Evolutionary conservation across 1,140 invertebrate species (phyloP), one percentile per base, ranked within the genome.

Genomic region (Solenopsis invicta): DNA sequence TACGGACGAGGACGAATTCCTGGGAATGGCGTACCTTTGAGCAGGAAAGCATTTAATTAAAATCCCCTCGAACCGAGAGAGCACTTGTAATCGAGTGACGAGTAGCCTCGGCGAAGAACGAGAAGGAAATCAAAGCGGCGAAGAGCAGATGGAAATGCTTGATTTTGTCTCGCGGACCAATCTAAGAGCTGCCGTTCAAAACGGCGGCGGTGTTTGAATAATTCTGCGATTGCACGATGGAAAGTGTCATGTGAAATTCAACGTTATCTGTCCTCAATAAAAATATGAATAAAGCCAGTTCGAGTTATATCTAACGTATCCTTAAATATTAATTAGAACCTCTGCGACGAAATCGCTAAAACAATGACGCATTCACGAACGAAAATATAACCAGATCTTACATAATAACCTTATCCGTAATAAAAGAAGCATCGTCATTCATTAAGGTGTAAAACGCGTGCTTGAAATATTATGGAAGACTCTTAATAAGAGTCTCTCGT

Each of bases 21-120:
- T 59, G 34, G 41, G 78, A 87, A 77, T 71, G 64, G 76, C 16
- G 66, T 24, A 76, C 77, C 78, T 88, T 75, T 64, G 74, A 78
- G 56, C 61, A 67, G 77, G 48, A 45, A 61, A 88, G 89, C 64
- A 86, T 90, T 91, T 90, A 91, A 91, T 91, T 91, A 90, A 88
- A 91, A 86, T 91, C 86, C 81, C 29, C 86, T 90, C 80, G 88
- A 91, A 88, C 13, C 62, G 61, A 82, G 61, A 82, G 81, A 82
- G 66, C 76, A 85, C 87, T 84, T 76, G 89, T 76, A 86, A 82
- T 76, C 87, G 88, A 89, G 87, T 80, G 89, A 80, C 67, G 88
- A 90, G 85, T 78, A 74, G 61, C 61, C 41, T 50, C 50, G 82
- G 4, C 10, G 34, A 29, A 50, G 37, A 59, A 59, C 48, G 16